These are phyloP conservation scores for Neolamprologus longior DNA, from an alignment of 2,113 vertebrate genomes.

Conservation along the genomic window DNA sequence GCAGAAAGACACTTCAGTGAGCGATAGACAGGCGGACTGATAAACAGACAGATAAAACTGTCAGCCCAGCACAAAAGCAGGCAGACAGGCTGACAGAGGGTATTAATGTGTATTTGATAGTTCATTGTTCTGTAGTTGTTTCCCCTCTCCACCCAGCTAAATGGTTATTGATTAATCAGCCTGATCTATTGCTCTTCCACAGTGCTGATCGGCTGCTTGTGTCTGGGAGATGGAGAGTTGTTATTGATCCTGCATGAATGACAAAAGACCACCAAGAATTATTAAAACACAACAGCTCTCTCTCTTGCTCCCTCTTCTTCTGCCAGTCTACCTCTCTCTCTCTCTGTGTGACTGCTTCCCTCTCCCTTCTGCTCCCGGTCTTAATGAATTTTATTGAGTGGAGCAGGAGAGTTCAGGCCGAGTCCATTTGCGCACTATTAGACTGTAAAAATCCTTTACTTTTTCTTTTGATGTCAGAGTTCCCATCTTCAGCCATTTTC, in stretches of 20 bases:
- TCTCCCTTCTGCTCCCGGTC: constrained; percentile 22
- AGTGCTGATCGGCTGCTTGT: constrained; percentile 56
- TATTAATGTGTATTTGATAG: constrained; percentile 64
- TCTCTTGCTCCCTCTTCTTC: background rate
- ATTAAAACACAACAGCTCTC: constrained; percentile 62
- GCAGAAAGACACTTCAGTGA: background rate
- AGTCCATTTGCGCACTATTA: constrained; percentile 60
- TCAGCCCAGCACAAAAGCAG: constrained; percentile 27
- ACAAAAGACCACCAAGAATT: constrained; percentile 67
- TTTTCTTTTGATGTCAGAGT: constrained; percentile 29
- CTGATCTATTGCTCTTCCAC: constrained; percentile 63
- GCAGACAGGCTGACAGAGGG: constrained; percentile 30
- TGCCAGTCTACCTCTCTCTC: background rate
- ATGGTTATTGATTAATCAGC: constrained; percentile 70
- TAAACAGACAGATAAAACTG: constrained; percentile 14
- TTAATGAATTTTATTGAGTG: constrained; percentile 69
- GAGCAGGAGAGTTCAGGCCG: constrained; percentile 47
- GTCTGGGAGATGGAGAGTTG: constrained; percentile 41
- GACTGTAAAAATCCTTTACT: constrained; percentile 47
- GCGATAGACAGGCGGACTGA: background rate
- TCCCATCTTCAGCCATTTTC: background rate
- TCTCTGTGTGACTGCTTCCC: background rate
- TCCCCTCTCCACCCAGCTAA: constrained; percentile 63
- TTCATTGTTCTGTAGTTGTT: constrained; percentile 65
- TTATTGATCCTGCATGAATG: constrained; percentile 58